A percentile compares a stretch with the other conserved stretches of the same genome.
These are phyloP conservation scores for Colinus virginianus DNA, from an alignment of 2,113 vertebrate genomes.

Conservation along the genomic window DNA sequence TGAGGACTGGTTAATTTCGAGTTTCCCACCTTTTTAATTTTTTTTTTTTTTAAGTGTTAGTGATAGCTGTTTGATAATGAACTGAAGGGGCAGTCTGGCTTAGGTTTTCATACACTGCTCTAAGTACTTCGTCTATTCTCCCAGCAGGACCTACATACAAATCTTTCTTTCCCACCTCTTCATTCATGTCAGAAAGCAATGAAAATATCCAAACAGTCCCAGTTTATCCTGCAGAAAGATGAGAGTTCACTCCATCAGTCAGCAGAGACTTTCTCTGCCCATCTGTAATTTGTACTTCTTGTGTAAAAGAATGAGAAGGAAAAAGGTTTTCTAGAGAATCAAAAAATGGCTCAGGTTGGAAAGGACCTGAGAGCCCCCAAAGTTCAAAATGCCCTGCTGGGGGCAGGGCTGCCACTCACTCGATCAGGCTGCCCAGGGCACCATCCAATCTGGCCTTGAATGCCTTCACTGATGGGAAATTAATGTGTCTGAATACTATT, in stretches of 20 bases:
- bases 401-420: too few species aligned
- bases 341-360: too few species aligned
- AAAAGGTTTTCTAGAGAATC: background rate
- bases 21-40: background rate
- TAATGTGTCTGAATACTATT: background rate
- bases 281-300: background rate
- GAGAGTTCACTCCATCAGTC: background rate
- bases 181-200: background rate
- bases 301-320: background rate
- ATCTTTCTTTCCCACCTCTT: background rate
- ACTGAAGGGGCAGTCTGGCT: background rate
- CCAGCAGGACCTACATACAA: accelerated
- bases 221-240: background rate
- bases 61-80: background rate
- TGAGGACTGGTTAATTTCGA: background rate
- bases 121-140: background rate
- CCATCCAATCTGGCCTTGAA: too few species aligned
- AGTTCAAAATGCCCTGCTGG: too few species aligned
- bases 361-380: too few species aligned
- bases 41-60: background rate
- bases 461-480: background rate
- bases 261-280: background rate
- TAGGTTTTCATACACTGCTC: background rate
- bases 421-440: too few species aligned
- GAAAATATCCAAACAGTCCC: background rate